Conservation (phyloP, 2,113 vertebrate species). For the Microcebus griseorufus region DNA sequence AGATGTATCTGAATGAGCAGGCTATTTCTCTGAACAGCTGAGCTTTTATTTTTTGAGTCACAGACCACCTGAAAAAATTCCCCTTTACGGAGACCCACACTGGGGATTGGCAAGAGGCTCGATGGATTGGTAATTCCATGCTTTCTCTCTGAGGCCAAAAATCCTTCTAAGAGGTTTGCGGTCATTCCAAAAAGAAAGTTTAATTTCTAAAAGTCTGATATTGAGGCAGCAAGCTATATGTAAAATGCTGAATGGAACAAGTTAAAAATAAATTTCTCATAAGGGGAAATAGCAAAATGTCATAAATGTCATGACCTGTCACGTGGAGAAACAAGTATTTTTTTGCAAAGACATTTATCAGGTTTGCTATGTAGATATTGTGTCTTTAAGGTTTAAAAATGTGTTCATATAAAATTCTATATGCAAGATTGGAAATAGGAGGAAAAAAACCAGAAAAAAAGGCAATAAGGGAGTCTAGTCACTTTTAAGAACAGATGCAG, state of each 20-base stretch:
- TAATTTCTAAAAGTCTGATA: not conserved
- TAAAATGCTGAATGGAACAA: not conserved
- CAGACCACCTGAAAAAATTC: not conserved
- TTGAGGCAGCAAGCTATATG: not conserved
- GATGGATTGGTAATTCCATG: not conserved
- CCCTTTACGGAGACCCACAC: not conserved
- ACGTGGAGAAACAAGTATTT: not conserved
- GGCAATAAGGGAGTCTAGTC: not conserved
- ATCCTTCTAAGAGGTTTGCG: not conserved
- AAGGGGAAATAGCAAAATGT: too few relatives aligned
- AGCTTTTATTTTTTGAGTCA: not conserved
- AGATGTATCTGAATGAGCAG: not conserved
- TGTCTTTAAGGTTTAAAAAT: slow-evolving; percentile 30
- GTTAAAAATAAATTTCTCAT: not conserved
- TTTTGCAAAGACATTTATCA: not conserved
- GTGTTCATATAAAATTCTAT: not conserved
- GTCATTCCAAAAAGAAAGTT: not conserved
- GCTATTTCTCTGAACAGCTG: not conserved
- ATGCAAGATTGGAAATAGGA: not conserved
- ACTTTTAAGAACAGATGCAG: not conserved
- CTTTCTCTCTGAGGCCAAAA: not conserved
- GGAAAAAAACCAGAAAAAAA: not conserved
- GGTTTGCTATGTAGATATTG: not conserved
- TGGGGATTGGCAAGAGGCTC: too few relatives aligned
- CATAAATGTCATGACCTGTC: not conserved